Base-by-base conservation (phyloP, 2,113 vertebrate genomes). In the Polypterus senegalus region DNA sequence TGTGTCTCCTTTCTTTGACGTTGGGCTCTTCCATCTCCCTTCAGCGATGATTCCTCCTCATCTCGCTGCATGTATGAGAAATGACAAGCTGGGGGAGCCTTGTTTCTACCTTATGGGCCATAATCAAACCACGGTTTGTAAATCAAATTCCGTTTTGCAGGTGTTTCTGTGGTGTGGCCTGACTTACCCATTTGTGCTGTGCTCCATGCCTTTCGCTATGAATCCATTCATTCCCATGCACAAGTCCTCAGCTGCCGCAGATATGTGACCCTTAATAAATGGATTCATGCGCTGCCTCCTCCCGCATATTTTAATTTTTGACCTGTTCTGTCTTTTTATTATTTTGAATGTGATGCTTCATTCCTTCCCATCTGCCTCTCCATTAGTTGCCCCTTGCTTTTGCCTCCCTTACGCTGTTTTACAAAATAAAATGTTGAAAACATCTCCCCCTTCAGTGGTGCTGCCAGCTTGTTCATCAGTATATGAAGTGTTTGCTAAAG, bases 101-200 rank as follows among this genome's bases (percentile, higher is more conserved):
- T 91, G 92, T 87, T 90, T 92, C 93, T 94, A 96, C 94, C 90
- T 97, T 88, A 95, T 91, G 92, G 94, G 94, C 91, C 96, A 93
- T 91, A 97, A 94, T 94, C 92, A 92, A 92, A 96, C 91, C 91
- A 98, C 94, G 96, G 96, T 98, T 97, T 96, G 96, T 98, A 97
- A 87, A 87, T 91, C 77, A 87, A 87, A 86, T 27, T 90, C 83
- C 83, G 83, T 88, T 86, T 71, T 54, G 70, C 87, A 88, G 87
- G 84, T 83, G 78, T 86, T 89, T 91, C 85, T 88, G 86, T 90
- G 86, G 84, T 90, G 89, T 91, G 86, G 85, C 87, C 88, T 92
- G 85, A 84, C 86, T 87, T 84, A 87, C 82, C 87, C 76, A 86
- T 89, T 86, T 78, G 81, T 71, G 83, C 84, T 90, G 86, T 73